Evolutionary conservation across 2,888 invertebrate genomes (phyloP).

Genomic region (Drosophila prolongata): DNA sequence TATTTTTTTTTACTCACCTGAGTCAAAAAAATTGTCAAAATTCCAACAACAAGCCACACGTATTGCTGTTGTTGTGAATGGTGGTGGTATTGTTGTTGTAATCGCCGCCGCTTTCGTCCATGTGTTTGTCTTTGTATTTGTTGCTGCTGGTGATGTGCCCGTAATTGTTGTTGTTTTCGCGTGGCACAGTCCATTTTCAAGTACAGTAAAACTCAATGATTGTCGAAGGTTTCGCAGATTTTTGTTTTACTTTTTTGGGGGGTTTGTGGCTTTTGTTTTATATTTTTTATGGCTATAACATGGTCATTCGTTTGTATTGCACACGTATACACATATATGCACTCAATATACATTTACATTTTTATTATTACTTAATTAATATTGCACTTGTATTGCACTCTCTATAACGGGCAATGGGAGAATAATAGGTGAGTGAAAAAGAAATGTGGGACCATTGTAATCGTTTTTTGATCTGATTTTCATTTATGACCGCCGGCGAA

Average conservation of each 20-base stretch:
- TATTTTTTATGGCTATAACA: conserved; percentile 39
- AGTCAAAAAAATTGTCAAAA: conserved; percentile 45
- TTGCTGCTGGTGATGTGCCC: conserved; percentile 25
- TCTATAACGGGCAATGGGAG: conserved; percentile 19
- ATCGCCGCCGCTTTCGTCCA: conserved; percentile 35
- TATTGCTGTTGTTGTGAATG: conserved; percentile 29
- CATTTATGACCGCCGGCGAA: conserved; percentile 27
- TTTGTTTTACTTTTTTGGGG: conserved; percentile 4
- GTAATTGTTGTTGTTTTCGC: conserved; percentile 31
- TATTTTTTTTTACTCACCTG: conserved; percentile 36
- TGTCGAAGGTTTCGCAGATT: conserved; percentile 40
- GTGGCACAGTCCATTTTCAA: conserved; percentile 53
- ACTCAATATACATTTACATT: conserved; percentile 10
- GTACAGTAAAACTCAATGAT: conserved; percentile 46
- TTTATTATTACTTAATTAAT: conserved; percentile 51
- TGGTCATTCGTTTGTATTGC: conserved; percentile 39
- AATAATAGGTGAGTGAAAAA: conserved; percentile 2
- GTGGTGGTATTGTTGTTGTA: conserved; percentile 6
- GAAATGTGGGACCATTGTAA: conserved; percentile 18
- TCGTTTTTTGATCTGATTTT: conserved; percentile 47
- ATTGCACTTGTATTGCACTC: conserved; percentile 58
- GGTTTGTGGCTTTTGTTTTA: conserved; percentile 14
- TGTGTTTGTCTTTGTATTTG: conserved; percentile 18
- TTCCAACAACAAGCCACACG: conserved; percentile 35
- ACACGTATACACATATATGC: conserved; percentile 21